Base-by-base conservation (phyloP, 2,113 vertebrate species). In the Hoplias malabaricus region DNA sequence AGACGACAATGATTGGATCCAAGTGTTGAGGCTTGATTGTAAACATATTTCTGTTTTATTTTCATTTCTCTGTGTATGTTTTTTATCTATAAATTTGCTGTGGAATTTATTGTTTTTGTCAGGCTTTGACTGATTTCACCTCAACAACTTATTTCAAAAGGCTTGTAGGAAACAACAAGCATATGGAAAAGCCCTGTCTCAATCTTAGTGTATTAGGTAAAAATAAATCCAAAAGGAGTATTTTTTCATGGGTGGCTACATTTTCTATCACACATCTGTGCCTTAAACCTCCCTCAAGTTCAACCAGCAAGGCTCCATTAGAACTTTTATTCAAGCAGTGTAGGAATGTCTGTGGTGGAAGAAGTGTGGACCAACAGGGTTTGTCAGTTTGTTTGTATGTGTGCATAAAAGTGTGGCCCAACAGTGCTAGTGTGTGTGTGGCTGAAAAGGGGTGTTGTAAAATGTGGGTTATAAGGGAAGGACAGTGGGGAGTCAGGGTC, bases 401-500 rank as follows among this genome's bases (percentile, higher is more conserved):
- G 10, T 67, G 83, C 85, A 83, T 67, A 85, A 77, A 78, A 33
- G 59, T 68, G 71, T 5, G 25, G 23, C 19, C 54, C 36, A 29
- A 12, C 25, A 50, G 40, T 57, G 66, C 42, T 53, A 53, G 68
- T 57, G 40, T 62, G 85, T 80, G 78, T 75, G 68, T 77, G 70
- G 9, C 69, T 88, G 84, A 82, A 87, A 73, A 72, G 69, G 81
- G 79, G 59, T 81, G 86, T 77, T 62, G 77, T 77, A 87, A 86
- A 90, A 90, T 89, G 86, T 82, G 83, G 84, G 82, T 88, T 84
- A 70, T 84, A 86, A 85, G 86, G 87, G 85, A 86, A 67, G 66
- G 79, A 78, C 84, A 80, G 84, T 77, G 65, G 87, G 87, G 80
- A 86, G 85, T 79, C 86, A 61, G 46, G 61, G 61, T 66, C 76